These are phyloP conservation scores for Bovichtus diacanthus DNA, from an alignment of 2,797 vertebrate species.

Conservation along the genomic window DNA sequence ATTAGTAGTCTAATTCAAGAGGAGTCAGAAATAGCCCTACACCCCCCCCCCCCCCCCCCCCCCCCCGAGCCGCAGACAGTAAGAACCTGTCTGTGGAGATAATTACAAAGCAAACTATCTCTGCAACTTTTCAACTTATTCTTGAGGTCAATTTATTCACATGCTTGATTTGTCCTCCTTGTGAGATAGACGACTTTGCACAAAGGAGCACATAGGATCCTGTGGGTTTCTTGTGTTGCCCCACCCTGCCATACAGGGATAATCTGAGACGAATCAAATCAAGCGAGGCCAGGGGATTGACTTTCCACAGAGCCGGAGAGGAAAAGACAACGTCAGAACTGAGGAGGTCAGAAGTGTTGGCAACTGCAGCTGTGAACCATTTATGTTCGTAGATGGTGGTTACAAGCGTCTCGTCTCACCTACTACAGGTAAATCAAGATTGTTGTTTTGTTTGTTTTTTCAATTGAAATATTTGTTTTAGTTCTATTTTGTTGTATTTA, in stretches of 20 bases:
- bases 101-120: constrained; percentile 5
- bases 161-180: constrained; percentile 4
- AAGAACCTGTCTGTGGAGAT: constrained; percentile 12
- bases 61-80: constrained; percentile 22
- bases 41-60: constrained; percentile 26
- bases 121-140: constrained; percentile 18
- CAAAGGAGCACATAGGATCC: constrained; percentile 16
- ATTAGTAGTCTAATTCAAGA: constrained; percentile 83
- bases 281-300: constrained; percentile 71
- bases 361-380: background rate
- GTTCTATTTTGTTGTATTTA: background rate
- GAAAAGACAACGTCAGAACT: constrained; percentile 45
- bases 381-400: constrained; percentile 30
- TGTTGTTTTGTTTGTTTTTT: background rate
- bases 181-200: constrained; percentile 16
- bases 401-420: constrained; percentile 11
- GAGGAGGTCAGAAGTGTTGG: constrained; percentile 42
- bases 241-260: constrained; percentile 44
- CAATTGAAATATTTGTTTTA: background rate
- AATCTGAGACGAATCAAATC: constrained; percentile 75
- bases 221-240: constrained; percentile 7
- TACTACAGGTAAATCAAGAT: constrained; percentile 57
- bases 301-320: constrained; percentile 48
- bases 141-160: constrained; percentile 3
- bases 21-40: constrained; percentile 77